Base-by-base conservation (phyloP, 1,140 invertebrate genomes). In the Lutraria rhynchaena region DNA sequence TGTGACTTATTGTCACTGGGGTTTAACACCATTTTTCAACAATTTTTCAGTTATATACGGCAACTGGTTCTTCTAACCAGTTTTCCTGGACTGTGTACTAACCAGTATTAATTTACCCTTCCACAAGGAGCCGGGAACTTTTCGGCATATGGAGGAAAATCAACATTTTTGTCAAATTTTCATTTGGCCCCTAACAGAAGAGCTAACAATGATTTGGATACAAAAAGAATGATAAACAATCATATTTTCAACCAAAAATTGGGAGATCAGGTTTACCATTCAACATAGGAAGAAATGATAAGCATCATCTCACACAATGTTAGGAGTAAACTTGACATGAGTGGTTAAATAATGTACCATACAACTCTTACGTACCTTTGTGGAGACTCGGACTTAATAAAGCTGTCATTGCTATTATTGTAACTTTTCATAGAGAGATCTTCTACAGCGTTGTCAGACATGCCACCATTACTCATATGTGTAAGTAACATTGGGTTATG, bases 401-500 rank as follows among this genome's bases (percentile, higher is more conserved):
- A 74, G 51, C 75, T 85, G 58, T 86, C 86, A 41, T 83, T 85
- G 73, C 78, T 82, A 33, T 77, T 81, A 53, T 83, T 82, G 29
- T 78, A 55, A 70, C 65, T 86, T 60, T 90, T 90, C 88, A 92
- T 89, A 3, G 90, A 91, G 31, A 92, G 80, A 77, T 92, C 91
- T 82, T 92, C 89, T 2, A 87, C 91, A 41, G 5, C 37, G 55
- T 90, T 90, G 53, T 90, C 86, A 33, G 85, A 85, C 15, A 83
- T 67, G 0, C 65, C 61, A 19, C 86, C 83, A 83, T 85, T 85
- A 31, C 53, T 69, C 57, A 87, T 61, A 41, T 88, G 88, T 67
- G 94, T 91, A 90, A 95, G 93, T 83, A 94, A 93, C 91, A 95
- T 92, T 85, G 94, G 95, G 84, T 93, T 94, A 84, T 95, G 95